Conservation (phyloP, 2,797 vertebrate genomes). For the Lates japonicus region DNA sequence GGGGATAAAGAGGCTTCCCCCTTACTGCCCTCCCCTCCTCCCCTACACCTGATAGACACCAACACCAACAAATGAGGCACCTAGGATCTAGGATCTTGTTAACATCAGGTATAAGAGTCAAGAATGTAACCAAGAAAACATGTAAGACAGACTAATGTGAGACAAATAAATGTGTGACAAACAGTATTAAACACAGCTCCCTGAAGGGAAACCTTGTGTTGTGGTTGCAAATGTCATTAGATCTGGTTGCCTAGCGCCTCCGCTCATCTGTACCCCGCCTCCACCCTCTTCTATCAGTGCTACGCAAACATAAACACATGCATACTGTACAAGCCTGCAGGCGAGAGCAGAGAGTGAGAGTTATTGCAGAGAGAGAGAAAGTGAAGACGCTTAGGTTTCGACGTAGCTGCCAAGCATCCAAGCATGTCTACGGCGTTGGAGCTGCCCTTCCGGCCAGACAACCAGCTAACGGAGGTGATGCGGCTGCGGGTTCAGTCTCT, state of each 20-base stretch:
- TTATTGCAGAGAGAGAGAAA: neutral
- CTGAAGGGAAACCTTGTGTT: conserved; percentile 39
- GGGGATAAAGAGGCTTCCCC: conserved; percentile 23
- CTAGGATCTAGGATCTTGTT: conserved; percentile 1
- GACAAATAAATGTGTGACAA: conserved; percentile 53
- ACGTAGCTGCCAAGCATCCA: conserved; percentile 26
- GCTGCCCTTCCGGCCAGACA: conserved; percentile 85
- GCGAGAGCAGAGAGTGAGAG: conserved; percentile 12
- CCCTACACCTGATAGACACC: neutral
- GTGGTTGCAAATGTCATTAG: conserved; percentile 59
- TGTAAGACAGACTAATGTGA: conserved; percentile 55
- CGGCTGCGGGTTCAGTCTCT: conserved; percentile 90
- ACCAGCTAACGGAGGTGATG: conserved; percentile 91
- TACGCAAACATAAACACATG: conserved; percentile 10
- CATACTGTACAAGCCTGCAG: conserved; percentile 20
- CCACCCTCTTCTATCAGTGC: conserved; percentile 32
- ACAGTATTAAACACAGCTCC: conserved; percentile 50
- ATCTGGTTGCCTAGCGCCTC: conserved; percentile 69
- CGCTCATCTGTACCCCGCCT: conserved; percentile 33
- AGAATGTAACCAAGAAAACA: conserved; percentile 42
- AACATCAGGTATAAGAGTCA: neutral
- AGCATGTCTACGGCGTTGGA: conserved; percentile 77
- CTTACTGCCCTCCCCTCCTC: neutral
- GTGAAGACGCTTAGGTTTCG: conserved; percentile 18
- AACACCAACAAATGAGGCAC: neutral